Conservation (phyloP, 2,113 vertebrate species). For the Scartelaos histophorus region DNA sequence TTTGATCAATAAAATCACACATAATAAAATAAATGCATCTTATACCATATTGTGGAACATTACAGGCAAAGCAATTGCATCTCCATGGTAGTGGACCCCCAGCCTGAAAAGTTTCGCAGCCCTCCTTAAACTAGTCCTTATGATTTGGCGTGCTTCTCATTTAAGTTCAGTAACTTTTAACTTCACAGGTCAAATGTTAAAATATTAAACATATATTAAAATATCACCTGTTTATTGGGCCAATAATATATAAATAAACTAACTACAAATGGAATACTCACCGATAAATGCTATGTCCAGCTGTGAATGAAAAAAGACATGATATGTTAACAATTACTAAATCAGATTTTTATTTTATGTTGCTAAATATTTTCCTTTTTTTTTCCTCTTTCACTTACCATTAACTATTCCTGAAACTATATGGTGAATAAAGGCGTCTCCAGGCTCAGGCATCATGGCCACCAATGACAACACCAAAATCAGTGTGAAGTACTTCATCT, state of each 20-base stretch:
- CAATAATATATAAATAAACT: not conserved
- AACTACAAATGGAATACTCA: not conserved
- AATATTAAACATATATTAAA: too few species aligned
- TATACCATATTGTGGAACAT: too few species aligned
- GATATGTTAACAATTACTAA: not conserved
- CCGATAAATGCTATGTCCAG: not conserved
- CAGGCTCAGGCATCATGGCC: conserved; percentile 18
- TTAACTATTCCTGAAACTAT: not conserved
- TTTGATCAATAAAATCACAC: too few species aligned
- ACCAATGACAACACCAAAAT: conserved; percentile 17
- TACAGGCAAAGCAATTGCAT: too few species aligned
- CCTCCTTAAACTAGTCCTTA: too few species aligned
- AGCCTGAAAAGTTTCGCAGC: too few species aligned
- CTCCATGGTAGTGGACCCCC: too few species aligned
- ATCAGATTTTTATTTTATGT: not conserved
- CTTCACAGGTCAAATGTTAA: too few species aligned
- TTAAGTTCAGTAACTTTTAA: too few species aligned
- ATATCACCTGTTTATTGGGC: not conserved
- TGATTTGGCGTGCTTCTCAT: too few species aligned
- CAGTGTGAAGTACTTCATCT: not conserved
- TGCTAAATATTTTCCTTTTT: not conserved
- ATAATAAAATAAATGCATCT: too few species aligned
- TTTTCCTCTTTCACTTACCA: not conserved
- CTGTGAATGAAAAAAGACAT: not conserved
- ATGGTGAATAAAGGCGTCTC: not conserved